These are phyloP conservation scores for Tetranychus urticae DNA, from an alignment of 1,140 invertebrate genomes.

Conservation along the genomic window DNA sequence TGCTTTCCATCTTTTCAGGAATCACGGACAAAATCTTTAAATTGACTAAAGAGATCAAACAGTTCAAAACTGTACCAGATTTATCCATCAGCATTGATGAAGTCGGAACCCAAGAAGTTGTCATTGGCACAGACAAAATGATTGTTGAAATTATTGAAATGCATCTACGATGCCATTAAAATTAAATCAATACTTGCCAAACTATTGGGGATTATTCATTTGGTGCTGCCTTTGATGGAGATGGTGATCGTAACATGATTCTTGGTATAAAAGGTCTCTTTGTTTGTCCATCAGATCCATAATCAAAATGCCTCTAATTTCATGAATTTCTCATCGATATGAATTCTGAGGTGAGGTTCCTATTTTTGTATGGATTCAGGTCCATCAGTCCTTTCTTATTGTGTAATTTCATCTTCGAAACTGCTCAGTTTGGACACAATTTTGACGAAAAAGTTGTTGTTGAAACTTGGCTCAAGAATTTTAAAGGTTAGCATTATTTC, in stretches of 20 bases:
- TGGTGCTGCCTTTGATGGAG: slow-evolving; percentile 95
- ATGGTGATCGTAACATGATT: slow-evolving; percentile 95
- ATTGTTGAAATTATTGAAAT: slow-evolving; percentile 82
- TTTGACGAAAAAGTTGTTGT: no score
- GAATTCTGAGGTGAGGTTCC: slow-evolving; percentile 46
- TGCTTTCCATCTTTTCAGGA: slow-evolving; percentile 11
- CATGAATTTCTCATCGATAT: slow-evolving; percentile 76
- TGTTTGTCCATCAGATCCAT: slow-evolving; percentile 85
- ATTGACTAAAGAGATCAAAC: slow-evolving; percentile 30
- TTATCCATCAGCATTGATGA: slow-evolving; percentile 31
- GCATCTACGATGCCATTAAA: slow-evolving; percentile 81
- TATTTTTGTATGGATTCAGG: slow-evolving; percentile 37
- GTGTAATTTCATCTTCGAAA: no score
- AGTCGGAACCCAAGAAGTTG: slow-evolving; percentile 38
- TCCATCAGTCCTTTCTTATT: no score
- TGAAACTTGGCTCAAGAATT: no score
- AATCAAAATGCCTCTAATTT: slow-evolving; percentile 82
- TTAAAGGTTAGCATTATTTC: no score
- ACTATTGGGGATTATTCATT: slow-evolving; percentile 59
- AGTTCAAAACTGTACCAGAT: no score
- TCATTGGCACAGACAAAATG: slow-evolving; percentile 46
- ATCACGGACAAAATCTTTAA: slow-evolving; percentile 74
- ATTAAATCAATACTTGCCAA: slow-evolving; percentile 43
- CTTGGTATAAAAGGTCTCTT: slow-evolving; percentile 86
- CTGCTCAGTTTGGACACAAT: no score